phyloP scores from a whole-genome alignment of 2,888 invertebrate genomes.

The Neoascia interrupta region DNA sequence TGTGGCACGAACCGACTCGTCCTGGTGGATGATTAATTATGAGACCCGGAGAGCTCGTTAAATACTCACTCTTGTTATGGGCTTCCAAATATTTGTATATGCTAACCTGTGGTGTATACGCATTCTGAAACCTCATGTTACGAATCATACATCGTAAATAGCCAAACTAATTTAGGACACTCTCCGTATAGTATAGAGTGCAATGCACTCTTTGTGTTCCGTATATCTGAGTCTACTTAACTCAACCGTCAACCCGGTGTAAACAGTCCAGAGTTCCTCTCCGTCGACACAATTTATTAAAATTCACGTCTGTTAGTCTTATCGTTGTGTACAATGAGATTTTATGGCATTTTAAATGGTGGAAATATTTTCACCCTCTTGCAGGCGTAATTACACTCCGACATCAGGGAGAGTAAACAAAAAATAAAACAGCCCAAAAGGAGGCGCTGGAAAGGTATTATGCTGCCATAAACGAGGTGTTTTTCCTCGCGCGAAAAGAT shows the following conservation, averaged over 20 bases:
- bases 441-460: no score
- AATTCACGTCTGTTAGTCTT: slow-evolving; percentile 49
- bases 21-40: no score
- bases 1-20: neutral
- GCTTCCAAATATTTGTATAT: neutral
- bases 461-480: no score
- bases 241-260: no score
- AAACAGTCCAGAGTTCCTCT: no score
- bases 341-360: slow-evolving; percentile 54
- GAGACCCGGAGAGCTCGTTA: neutral
- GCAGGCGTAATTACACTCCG: no score
- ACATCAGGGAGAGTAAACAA: no score
- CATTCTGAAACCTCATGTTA: neutral
- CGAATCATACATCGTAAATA: neutral
- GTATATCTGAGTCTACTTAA: neutral
- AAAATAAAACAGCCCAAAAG: no score
- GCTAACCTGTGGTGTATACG: no score
- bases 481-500: neutral
- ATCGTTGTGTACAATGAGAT: slow-evolving; percentile 52
- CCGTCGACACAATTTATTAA: no score
- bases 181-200: neutral
- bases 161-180: neutral
- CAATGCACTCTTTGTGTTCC: neutral
- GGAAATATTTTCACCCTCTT: slow-evolving; percentile 9
- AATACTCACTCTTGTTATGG: no score